These are phyloP conservation scores for Pemphigus obesinymphae DNA, from an alignment of 1,140 invertebrate species.

Conservation along the genomic window DNA sequence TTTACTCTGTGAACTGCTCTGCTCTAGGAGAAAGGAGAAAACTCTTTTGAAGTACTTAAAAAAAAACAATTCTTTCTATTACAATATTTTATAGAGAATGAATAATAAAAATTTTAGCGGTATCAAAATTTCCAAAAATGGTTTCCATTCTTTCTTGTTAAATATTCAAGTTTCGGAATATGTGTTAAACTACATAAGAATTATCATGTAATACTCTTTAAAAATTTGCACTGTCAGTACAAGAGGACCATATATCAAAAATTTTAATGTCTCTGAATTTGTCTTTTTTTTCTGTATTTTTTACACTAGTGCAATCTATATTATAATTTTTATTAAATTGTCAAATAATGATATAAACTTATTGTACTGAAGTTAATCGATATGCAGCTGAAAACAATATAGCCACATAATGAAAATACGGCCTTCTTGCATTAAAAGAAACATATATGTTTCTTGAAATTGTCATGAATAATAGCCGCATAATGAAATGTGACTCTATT, in stretches of 20 bases:
- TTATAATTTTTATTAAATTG: background rate
- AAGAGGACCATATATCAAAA: background rate
- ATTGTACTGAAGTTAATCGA: background rate
- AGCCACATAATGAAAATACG: background rate
- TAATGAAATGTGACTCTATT: background rate
- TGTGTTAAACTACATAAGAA: too few species aligned
- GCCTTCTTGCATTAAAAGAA: background rate
- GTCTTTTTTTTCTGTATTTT: background rate
- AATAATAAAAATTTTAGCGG: too few species aligned
- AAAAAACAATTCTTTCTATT: too few species aligned
- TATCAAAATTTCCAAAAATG: too few species aligned
- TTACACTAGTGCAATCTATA: background rate
- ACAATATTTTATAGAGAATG: too few species aligned
- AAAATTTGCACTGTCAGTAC: conserved; percentile 1
- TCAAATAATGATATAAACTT: background rate
- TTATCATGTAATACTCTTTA: too few species aligned
- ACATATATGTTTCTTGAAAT: background rate
- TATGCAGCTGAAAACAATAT: background rate
- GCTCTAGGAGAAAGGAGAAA: too few species aligned
- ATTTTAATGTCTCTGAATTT: background rate
- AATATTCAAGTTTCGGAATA: too few species aligned
- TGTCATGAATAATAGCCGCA: background rate
- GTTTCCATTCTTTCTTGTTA: too few species aligned
- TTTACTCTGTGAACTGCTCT: too few species aligned
- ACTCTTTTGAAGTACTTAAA: too few species aligned